A percentile compares a stretch with the other conserved stretches of the same genome.
These are phyloP conservation scores for Thymallus thymallus DNA, from an alignment of 2,113 vertebrate genomes.

Conservation along the genomic window DNA sequence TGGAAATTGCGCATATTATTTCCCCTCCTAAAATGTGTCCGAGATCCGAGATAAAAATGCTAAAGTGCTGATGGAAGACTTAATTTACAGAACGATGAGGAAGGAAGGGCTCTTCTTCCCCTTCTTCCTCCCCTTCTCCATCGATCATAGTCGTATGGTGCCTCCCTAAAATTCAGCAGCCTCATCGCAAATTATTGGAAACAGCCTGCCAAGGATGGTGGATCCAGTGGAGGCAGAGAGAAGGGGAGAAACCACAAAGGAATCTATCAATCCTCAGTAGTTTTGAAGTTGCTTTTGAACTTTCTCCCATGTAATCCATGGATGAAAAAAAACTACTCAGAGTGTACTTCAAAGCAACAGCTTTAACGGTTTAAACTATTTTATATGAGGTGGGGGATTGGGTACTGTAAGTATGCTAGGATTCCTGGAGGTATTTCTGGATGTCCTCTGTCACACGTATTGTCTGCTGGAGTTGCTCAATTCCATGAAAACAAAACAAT, in stretches of 20 bases:
- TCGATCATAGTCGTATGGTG: constrained; percentile 56
- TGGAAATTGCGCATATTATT: constrained; percentile 32
- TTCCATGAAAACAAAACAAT: no score
- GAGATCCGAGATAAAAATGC: constrained; percentile 54
- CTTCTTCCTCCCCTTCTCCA: constrained; percentile 35
- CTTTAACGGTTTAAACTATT: constrained; percentile 28
- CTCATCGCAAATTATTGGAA: constrained; percentile 55
- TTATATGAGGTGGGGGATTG: neutral
- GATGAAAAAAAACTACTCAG: neutral
- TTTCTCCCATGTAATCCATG: constrained; percentile 52
- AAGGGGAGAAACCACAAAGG: constrained; percentile 43
- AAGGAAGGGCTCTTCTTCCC: constrained; percentile 30
- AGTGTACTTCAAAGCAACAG: constrained; percentile 28
- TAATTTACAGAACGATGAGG: constrained; percentile 61
- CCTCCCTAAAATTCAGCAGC: constrained; percentile 23
- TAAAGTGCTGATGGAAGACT: constrained; percentile 52
- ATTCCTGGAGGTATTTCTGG: neutral
- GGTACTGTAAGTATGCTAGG: neutral
- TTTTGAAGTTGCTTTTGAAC: constrained; percentile 58
- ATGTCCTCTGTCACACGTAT: no score
- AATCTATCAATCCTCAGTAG: constrained; percentile 36
- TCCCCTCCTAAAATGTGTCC: constrained; percentile 51
- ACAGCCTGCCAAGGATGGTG: constrained; percentile 37
- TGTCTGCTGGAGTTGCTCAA: no score
- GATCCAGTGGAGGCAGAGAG: constrained; percentile 27